phyloP scores from a whole-genome alignment of 2,888 invertebrate species.

The Hermodice carunculata region DNA sequence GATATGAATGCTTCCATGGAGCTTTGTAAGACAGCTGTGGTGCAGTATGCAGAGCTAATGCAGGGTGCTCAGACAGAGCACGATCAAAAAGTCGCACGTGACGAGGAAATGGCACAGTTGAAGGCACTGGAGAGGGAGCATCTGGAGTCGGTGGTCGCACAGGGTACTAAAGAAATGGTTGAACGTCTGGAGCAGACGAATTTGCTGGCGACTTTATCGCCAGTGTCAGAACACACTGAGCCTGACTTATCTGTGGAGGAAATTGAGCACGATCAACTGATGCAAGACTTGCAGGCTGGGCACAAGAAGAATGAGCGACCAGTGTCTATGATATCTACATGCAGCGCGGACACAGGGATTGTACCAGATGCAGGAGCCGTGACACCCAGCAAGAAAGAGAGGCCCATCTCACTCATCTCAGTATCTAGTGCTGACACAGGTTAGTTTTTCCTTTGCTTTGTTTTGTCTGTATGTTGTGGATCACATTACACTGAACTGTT shows the following conservation, averaged over 20 bases:
- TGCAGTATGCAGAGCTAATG: conserved; percentile 40
- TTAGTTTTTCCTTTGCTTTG: too few relatives aligned
- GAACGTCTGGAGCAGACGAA: too few relatives aligned
- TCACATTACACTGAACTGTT: too few relatives aligned
- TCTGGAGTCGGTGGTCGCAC: too few relatives aligned
- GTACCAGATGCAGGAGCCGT: too few relatives aligned
- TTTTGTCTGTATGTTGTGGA: too few relatives aligned
- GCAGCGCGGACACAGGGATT: conserved; percentile 86
- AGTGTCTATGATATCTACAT: conserved; percentile 70
- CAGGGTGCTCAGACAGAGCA: conserved; percentile 32
- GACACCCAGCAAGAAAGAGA: conserved; percentile 12
- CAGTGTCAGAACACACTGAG: too few relatives aligned
- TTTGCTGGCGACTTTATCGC: too few relatives aligned
- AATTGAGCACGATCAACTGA: conserved; percentile 33
- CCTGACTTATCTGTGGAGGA: neutral
- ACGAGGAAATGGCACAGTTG: too few relatives aligned
- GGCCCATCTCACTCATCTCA: conserved; percentile 29
- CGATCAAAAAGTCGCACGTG: too few relatives aligned
- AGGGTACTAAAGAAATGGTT: too few relatives aligned
- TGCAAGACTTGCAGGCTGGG: conserved; percentile 52
- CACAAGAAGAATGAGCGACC: conserved; percentile 56
- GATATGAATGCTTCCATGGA: conserved; percentile 14
- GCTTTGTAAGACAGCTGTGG: conserved; percentile 37
- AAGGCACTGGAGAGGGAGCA: too few relatives aligned
- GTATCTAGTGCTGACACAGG: conserved; percentile 30